Evolutionary conservation across 2,888 invertebrate genomes (phyloP).

Genomic region (Paralinhomoeus sp.): DNA sequence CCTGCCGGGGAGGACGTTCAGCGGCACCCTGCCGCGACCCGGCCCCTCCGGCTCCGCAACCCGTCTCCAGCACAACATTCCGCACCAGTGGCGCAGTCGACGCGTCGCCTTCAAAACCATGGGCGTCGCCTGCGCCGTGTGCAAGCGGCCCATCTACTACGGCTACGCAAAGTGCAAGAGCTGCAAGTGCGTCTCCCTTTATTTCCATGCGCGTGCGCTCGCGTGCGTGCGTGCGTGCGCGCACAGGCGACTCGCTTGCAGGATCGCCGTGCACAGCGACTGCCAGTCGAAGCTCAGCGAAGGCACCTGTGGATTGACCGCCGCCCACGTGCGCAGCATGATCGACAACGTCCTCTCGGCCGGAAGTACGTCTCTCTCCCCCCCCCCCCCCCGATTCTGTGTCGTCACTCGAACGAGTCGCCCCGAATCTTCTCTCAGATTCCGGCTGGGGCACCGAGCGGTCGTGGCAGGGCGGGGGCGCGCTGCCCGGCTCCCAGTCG

Average conservation of each 20-base stretch:
- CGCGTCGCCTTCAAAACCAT: background rate
- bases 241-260: no score
- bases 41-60: background rate
- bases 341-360: no score
- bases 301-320: slow-evolving; percentile 4
- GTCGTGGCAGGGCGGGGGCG: no score
- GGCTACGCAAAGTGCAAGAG: background rate
- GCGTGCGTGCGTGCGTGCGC: background rate
- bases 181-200: slow-evolving; percentile 2
- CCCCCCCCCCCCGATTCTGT: no score
- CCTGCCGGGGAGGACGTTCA: no score
- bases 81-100: background rate
- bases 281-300: slow-evolving; percentile 2
- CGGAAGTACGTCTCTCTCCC: no score
- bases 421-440: no score
- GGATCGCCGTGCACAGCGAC: slow-evolving; percentile 1
- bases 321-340: background rate
- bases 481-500: no score
- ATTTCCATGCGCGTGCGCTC: background rate
- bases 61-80: slow-evolving; percentile 2
- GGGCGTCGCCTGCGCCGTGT: background rate
- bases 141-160: background rate
- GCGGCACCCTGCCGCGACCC: background rate
- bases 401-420: no score
- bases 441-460: no score